Percentiles rank a stretch among this genome's conserved stretches.
phyloP scores from a whole-genome alignment of 2,888 invertebrate genomes.

The Drosophila hamatofila region DNA sequence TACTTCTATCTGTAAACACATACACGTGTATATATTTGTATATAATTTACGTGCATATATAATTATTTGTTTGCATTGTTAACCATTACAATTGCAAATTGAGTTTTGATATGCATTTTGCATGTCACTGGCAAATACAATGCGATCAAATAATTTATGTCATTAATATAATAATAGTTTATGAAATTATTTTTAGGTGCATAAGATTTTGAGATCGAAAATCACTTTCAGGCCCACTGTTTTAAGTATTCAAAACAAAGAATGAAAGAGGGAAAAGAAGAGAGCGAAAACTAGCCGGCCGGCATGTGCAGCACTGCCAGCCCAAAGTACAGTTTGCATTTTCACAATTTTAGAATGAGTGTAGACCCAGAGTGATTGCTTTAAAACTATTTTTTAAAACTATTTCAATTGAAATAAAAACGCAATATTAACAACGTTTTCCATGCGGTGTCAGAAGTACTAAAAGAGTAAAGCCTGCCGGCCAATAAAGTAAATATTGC shows the following conservation, averaged over 20 bases:
- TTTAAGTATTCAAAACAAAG: neutral
- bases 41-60: neutral
- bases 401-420: neutral
- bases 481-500: too few species aligned
- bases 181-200: neutral
- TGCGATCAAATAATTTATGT: neutral
- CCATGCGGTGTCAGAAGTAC: neutral
- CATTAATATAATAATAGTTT: neutral
- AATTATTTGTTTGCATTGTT: slow-evolving; percentile 15
- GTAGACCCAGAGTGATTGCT: too few species aligned
- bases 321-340: neutral
- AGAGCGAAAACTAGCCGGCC: slow-evolving; percentile 7
- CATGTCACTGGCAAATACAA: slow-evolving; percentile 13
- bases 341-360: neutral
- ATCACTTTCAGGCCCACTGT: neutral
- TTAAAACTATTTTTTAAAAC: neutral
- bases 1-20: neutral
- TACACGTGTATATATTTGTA: neutral
- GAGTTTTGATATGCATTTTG: slow-evolving; percentile 11
- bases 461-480: neutral
- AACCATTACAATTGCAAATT: slow-evolving; percentile 13
- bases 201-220: neutral
- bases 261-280: neutral
- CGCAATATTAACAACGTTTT: neutral
- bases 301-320: slow-evolving; percentile 8